phyloP scores from a whole-genome alignment of 2,888 invertebrate species.

The Cordilura impudica region DNA sequence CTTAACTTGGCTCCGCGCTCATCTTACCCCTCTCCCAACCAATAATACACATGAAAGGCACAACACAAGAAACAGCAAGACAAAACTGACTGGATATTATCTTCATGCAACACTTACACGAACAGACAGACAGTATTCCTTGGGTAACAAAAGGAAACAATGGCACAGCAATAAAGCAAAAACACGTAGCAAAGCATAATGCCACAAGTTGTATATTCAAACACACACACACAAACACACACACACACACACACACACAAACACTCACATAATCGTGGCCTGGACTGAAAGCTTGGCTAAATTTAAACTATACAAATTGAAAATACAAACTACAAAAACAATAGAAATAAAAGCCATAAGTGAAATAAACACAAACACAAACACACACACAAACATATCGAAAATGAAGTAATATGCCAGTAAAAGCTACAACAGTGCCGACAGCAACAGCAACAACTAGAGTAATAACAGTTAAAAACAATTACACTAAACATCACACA shows the following conservation, averaged over 20 bases:
- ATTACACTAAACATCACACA: conserved; percentile 52
- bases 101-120: not conserved
- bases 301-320: conserved; percentile 30
- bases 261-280: not conserved
- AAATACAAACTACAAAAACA: conserved; percentile 11
- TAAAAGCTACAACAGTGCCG: conserved; percentile 39
- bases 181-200: conserved; percentile 28
- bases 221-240: not conserved
- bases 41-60: conserved; percentile 5
- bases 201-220: conserved; percentile 48
- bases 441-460: conserved; percentile 34
- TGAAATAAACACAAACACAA: conserved; percentile 48
- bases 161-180: conserved; percentile 13
- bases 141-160: conserved; percentile 49
- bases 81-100: conserved; percentile 8
- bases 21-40: not conserved
- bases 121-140: conserved; percentile 14
- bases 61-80: conserved; percentile 13
- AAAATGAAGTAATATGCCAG: conserved; percentile 7
- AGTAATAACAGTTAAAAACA: conserved; percentile 56
- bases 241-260: not conserved
- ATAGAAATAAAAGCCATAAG: conserved; percentile 39
- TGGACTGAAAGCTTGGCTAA: conserved; percentile 31
- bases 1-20: conserved; percentile 11
- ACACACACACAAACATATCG: conserved; percentile 33